phyloP scores from a whole-genome alignment of 2,888 invertebrate genomes.

The Mystacides longicornis region DNA sequence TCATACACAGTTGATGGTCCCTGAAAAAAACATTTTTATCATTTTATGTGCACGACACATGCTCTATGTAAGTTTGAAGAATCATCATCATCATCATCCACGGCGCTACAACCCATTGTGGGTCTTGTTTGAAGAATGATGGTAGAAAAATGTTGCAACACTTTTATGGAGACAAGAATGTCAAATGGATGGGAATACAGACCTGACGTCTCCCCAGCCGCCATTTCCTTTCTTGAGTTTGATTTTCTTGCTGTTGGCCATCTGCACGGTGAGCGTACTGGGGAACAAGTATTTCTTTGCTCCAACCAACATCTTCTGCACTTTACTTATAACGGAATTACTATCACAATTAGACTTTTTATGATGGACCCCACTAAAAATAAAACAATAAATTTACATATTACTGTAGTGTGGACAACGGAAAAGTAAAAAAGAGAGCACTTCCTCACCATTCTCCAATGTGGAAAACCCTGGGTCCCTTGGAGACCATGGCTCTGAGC shows the following conservation, averaged over 20 bases:
- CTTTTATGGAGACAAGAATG: too few relatives aligned
- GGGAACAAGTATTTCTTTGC: constrained; percentile 68
- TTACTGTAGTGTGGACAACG: background rate
- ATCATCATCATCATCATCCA: too few relatives aligned
- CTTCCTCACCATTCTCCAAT: constrained; percentile 88
- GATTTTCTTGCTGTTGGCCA: constrained; percentile 62
- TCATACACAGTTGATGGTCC: constrained; percentile 75
- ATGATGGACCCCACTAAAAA: constrained; percentile 85
- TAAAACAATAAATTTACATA: too few relatives aligned
- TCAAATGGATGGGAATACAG: background rate
- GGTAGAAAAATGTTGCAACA: too few relatives aligned
- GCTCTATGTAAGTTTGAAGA: background rate
- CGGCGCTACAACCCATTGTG: too few relatives aligned
- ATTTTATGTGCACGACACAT: background rate
- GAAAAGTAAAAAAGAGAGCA: background rate
- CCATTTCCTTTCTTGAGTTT: constrained; percentile 87
- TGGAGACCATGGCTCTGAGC: constrained; percentile 80
- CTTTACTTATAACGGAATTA: constrained; percentile 75
- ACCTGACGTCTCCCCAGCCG: constrained; percentile 87
- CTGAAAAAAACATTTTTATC: constrained; percentile 38
- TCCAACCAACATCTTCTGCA: constrained; percentile 67
- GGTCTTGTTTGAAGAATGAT: too few relatives aligned
- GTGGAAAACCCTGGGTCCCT: constrained; percentile 94
- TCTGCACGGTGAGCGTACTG: constrained; percentile 56
- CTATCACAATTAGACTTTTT: constrained; percentile 88